Evolutionary conservation across 2,113 vertebrate species (phyloP), one percentile per base, ranked within the genome.

Genomic region (Strigops habroptila): DNA sequence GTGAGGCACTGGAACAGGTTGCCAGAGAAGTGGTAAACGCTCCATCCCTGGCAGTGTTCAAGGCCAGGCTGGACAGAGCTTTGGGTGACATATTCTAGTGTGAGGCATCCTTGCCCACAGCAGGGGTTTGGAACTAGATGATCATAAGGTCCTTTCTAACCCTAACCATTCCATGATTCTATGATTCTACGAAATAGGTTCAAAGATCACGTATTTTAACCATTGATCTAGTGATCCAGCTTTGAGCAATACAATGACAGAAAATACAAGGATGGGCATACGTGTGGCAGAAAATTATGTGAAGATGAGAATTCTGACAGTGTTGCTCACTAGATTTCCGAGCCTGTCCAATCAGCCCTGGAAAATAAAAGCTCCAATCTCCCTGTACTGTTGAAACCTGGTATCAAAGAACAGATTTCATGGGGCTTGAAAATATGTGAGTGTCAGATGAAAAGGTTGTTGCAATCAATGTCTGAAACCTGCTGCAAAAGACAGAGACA

Each of bases 211-310:
- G 4, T 82, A 49, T n/a, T 64, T 84, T 82, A 87, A 80, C 13
- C 14, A 21, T 1, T 64, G 51, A 86, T 15, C 37, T 25, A 64
- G 53, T 2, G 15, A 71, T 51, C 51, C 59, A 74, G 35, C 49
- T 86, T 65, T 69, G 33, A 39, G 59, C 0, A 0, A 80, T 2
- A 25, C 0, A 1, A 69, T 70, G 64, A 67, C 51, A 67, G 37
- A 51, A 57, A 78, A 91, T 51, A 86, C 30, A 53, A 75, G 51
- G 49, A 91, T 78, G 53, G n/a, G 41, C 9, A n/a, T 19, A 52
- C 1, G 2, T 2, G 6, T n/a, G n/a, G 37, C 71, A 93, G 64
- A 88, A 90, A 86, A 93, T 51, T 41, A 71, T 1, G 2, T 7
- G 39, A 88, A 91, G 76, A 83, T 37, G 28, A 71, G 80, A 92